Base-by-base conservation (phyloP, 2,888 invertebrate genomes). In the Chrysodeixis includens region DNA sequence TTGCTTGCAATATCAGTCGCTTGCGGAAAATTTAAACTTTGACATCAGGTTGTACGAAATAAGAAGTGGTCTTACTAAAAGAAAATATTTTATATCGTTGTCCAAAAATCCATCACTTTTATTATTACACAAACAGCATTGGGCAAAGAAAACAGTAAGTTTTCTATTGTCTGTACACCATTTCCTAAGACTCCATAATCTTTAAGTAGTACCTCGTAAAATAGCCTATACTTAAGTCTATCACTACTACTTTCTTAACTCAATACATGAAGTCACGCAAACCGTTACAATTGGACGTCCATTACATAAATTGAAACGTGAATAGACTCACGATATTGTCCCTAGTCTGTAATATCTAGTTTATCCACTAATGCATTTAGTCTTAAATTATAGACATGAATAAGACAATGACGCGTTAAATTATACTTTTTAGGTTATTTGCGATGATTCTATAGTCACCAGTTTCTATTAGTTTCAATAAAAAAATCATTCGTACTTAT, bases 291-390 rank as follows among this genome's bases (percentile, higher is more conserved):
- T 56, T 26, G 16, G 30, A 72, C 56, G 77, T 44, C 16, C 35
- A 35, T 56, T 51, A n/a, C 20, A n/a, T 44, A 30, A 18, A 32
- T 46, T 57, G 51, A 60, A 76, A 60, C 59, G 10, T 52, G 32
- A 14, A 61, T 3, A 73, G 4, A 10, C 56, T 56, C 59, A 73
- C 55, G 68, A 49, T 51, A 32, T 20, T 66, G 66, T 73, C 60
- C 60, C 51, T 51, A 52, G 51, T 57, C 22, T 18, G 30, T 56
- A 49, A 18, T 60, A 32, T 26, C 12, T 57, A 12, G 26, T 32
- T 8, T 16, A 46, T 7, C 16, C 16, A 6, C 6, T 44, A 44
- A 44, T n/a, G 44, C 44, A 44, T 44, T 7, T 1, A 44, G n/a
- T 6, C 4, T n/a, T 5, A 0, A 16, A 12, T 14, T 40, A 14